Conservation (phyloP, 2,797 vertebrate species). For the Oreochromis mossambicus region DNA sequence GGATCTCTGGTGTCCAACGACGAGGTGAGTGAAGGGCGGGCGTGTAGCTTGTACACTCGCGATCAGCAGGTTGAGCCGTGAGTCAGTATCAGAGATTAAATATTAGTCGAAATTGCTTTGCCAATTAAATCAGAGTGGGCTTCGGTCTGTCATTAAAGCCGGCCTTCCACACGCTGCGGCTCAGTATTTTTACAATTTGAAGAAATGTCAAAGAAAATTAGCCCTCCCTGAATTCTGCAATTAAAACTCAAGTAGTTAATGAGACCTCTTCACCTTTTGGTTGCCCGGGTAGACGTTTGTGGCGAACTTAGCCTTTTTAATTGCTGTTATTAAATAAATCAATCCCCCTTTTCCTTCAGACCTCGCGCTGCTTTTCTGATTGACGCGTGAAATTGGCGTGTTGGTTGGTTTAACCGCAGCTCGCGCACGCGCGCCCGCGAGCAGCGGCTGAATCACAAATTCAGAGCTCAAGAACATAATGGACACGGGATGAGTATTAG, state of each 20-base stretch:
- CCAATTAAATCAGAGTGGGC: slow-evolving; percentile 42
- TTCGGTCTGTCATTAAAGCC: slow-evolving; percentile 11
- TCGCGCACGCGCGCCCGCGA: background rate
- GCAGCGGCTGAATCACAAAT: slow-evolving; percentile 41
- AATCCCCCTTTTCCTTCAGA: slow-evolving; percentile 64
- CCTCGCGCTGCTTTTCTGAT: slow-evolving; percentile 65
- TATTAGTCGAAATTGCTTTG: slow-evolving; percentile 19
- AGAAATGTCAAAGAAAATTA: slow-evolving; percentile 75
- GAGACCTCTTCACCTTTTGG: slow-evolving; percentile 82
- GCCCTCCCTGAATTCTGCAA: slow-evolving; percentile 75
- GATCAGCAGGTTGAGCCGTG: background rate
- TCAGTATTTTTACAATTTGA: slow-evolving; percentile 72
- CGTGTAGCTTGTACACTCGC: background rate
- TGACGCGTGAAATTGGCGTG: slow-evolving; percentile 74
- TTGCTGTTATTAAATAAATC: slow-evolving; percentile 88
- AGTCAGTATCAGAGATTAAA: background rate
- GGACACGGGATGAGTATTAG: slow-evolving; percentile 58
- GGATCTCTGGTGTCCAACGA: slow-evolving; percentile 71
- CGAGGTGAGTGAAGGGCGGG: slow-evolving; percentile 76
- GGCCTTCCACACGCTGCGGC: slow-evolving; percentile 26
- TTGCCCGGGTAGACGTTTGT: slow-evolving; percentile 70
- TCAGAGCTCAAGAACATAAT: slow-evolving; percentile 70
- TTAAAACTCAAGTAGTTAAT: slow-evolving; percentile 86
- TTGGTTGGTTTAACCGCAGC: slow-evolving; percentile 47
- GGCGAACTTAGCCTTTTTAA: slow-evolving; percentile 79